Base-by-base conservation (phyloP, 2,797 vertebrate genomes). In the Mus minutoides region DNA sequence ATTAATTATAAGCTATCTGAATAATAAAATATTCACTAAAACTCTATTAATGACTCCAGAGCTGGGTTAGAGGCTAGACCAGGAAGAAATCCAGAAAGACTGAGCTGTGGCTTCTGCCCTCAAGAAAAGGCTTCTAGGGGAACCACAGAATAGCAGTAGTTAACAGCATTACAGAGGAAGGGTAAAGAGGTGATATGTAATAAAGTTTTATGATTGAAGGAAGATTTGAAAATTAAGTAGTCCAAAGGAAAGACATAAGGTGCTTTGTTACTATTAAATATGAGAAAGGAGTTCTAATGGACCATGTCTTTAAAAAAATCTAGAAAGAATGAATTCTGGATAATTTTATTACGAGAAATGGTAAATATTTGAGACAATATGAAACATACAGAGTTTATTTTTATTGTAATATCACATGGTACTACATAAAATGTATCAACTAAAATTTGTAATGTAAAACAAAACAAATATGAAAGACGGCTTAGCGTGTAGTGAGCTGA, bases 11-110 rank as follows among this genome's bases (percentile, higher is more conserved):
- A 94, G 54, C 62, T 79, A 34, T 19, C 9, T 95, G 37, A 83
- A 83, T 93, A 43, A 93, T 62, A 76, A 90, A 54, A 29, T 22
- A 80, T 52, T 73, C 93, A 69, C 88, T 94, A 78, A 89, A 79
- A 78, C 46, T 76, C 0, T 94, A 0, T 92, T 94, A 88, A 60
- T 67, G 10, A 92, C 3, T 54, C 34, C 10, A 75, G 40, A 26
- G 40, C 17, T 67, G 9, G 79, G 7, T 26, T 89, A 75, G 37
- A 86, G n/a, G 24, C 11, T 84, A 24, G 12, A 92, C 10, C 49
- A 79, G 16, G 49, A 89, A 24, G n/a, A 58, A 96, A 95, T 82
- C 10, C 6, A n/a, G 76, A 89, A 77, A 82, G 40, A 40, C 73
- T 22, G n/a, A 73, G 26, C 34, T 14, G 29, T 2, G 2, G 12